Conservation (phyloP, 2,113 vertebrate species). For the Neopipo cinnamomea region DNA sequence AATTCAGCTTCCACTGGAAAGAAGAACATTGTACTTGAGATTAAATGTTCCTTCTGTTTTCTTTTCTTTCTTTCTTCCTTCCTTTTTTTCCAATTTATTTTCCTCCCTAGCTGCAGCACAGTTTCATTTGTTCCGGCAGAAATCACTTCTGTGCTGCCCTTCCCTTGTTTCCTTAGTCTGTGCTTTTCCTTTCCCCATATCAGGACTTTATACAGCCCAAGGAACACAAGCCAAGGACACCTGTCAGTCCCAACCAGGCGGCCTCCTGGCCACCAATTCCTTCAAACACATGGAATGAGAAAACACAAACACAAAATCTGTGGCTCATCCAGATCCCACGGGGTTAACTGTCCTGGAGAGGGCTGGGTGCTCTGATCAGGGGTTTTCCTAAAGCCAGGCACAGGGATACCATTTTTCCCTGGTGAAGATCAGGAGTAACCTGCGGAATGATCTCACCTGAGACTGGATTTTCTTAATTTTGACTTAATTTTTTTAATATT, state of each 20-base stretch:
- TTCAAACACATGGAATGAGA: background rate
- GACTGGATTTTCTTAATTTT: background rate
- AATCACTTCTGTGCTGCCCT: background rate
- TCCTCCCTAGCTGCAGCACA: background rate
- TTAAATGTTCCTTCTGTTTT: background rate
- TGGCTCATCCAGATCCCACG: background rate
- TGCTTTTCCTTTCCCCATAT: background rate
- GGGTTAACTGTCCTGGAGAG: background rate
- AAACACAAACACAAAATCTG: background rate
- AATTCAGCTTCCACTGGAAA: background rate
- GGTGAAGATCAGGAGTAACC: background rate
- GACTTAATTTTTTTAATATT: background rate
- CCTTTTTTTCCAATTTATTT: background rate
- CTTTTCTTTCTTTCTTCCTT: background rate
- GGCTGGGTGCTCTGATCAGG: background rate
- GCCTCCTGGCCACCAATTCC: background rate
- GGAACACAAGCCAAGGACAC: background rate
- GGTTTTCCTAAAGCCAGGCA: background rate
- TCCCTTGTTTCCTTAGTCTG: background rate
- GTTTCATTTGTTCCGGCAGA: background rate
- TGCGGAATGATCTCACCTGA: background rate
- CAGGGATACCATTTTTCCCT: background rate
- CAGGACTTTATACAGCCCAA: background rate
- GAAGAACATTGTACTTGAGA: background rate
- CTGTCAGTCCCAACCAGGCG: background rate